Conservation (phyloP, 2,113 vertebrate species). For the Callaeas wilsoni region DNA sequence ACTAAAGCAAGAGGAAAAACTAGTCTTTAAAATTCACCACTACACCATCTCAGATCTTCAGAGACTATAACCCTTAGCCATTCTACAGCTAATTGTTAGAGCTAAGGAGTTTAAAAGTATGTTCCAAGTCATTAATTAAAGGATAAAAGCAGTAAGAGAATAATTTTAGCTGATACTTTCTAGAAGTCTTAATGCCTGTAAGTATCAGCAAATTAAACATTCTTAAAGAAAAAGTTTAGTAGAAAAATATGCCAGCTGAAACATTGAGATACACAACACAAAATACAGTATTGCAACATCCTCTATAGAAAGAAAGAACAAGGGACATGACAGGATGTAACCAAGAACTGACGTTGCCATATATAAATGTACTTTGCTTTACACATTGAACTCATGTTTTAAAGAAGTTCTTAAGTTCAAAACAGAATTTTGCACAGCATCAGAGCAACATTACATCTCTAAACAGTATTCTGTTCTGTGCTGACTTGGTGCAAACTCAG, state of each 20-base stretch:
- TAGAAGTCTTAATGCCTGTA: background rate
- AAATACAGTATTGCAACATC: background rate
- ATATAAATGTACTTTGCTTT: background rate
- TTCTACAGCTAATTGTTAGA: background rate
- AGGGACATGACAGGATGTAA: background rate
- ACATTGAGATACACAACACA: background rate
- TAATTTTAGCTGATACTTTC: background rate
- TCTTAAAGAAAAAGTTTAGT: background rate
- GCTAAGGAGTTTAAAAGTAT: background rate
- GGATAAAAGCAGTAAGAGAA: background rate
- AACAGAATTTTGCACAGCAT: background rate
- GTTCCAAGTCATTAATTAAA: background rate
- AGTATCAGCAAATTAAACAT: background rate
- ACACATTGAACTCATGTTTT: background rate
- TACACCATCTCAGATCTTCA: background rate
- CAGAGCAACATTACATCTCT: background rate
- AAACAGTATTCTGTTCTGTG: background rate
- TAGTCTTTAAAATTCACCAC: background rate
- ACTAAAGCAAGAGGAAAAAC: background rate
- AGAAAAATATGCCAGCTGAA: background rate
- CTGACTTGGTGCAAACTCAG: background rate
- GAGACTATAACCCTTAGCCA: background rate
- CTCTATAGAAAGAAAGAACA: background rate
- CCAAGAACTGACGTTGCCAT: background rate
- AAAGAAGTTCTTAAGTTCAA: background rate